Evolutionary conservation across 2,888 invertebrate species (phyloP).

Genomic region (Tanytarsus gracilentus): DNA sequence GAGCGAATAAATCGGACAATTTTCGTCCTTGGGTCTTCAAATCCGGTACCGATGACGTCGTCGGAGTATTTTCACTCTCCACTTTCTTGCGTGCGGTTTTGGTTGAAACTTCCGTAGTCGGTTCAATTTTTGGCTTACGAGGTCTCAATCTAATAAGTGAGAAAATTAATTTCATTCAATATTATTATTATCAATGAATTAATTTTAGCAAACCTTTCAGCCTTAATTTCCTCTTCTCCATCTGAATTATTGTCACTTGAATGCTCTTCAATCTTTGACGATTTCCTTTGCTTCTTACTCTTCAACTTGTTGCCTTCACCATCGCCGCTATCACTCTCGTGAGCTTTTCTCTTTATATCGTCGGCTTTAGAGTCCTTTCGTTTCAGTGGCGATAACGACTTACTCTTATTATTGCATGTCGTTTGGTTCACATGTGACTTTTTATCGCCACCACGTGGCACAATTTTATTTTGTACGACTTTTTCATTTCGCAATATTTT

Average conservation of each 20-base stretch:
- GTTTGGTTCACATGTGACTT: slow-evolving; percentile 1
- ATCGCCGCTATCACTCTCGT: slow-evolving; percentile 19
- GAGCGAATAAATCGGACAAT: no score
- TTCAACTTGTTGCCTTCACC: slow-evolving; percentile 13
- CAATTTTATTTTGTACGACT: slow-evolving; percentile 39
- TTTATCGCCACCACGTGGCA: slow-evolving; percentile 1
- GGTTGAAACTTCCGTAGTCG: background rate
- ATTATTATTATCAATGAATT: no score
- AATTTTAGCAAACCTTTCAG: no score
- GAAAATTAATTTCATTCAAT: background rate
- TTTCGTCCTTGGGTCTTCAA: no score
- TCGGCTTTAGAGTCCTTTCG: slow-evolving; percentile 29
- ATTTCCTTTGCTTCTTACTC: slow-evolving; percentile 3
- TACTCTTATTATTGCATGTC: slow-evolving; percentile 27
- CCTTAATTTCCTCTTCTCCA: background rate
- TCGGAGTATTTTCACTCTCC: no score
- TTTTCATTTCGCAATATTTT: slow-evolving; percentile 41
- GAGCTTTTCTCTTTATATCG: slow-evolving; percentile 31
- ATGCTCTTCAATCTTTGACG: background rate
- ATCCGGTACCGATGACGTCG: no score
- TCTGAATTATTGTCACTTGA: background rate
- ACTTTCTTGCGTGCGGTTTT: no score
- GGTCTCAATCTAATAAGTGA: slow-evolving; percentile 14
- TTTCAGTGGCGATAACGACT: slow-evolving; percentile 12
- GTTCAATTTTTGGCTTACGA: background rate